Evolutionary conservation across 2,888 invertebrate genomes (phyloP).

Genomic region (Zhuqinia jingwanae): DNA sequence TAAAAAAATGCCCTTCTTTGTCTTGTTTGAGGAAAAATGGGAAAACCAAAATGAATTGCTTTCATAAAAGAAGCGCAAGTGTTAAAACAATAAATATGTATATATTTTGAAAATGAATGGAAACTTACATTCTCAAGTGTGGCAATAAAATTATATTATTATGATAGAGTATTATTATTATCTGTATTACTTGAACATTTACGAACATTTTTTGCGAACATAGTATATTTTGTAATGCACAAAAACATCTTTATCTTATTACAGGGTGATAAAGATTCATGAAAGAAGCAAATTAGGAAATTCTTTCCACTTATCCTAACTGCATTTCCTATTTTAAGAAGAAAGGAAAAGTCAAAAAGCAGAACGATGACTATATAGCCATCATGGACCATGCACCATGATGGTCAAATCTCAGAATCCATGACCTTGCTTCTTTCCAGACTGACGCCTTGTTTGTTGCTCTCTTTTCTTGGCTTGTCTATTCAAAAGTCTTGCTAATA

Average conservation of each 20-base stretch:
- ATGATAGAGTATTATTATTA: too few species aligned
- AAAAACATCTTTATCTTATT: too few species aligned
- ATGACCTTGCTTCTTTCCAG: neutral
- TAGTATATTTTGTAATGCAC: too few species aligned
- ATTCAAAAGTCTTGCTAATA: too few species aligned
- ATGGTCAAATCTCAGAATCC: neutral
- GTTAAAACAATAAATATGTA: neutral
- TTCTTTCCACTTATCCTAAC: too few species aligned
- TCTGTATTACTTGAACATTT: too few species aligned
- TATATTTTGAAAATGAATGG: constrained; percentile 1
- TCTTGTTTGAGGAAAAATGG: neutral
- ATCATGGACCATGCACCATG: too few species aligned
- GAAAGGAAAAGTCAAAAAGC: neutral
- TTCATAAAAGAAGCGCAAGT: neutral
- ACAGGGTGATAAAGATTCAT: too few species aligned
- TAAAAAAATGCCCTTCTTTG: neutral
- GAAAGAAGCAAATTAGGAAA: too few species aligned
- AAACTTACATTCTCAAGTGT: neutral
- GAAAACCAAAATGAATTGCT: neutral
- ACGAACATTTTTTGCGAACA: too few species aligned
- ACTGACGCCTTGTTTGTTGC: neutral
- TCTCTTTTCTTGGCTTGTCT: too few species aligned
- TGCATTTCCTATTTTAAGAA: too few species aligned
- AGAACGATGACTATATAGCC: constrained; percentile 1
- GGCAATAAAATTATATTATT: neutral